Percentiles rank a stretch among this genome's conserved stretches.
These are phyloP conservation scores for Pandemis corylana DNA, from an alignment of 2,888 invertebrate genomes.

Conservation along the genomic window DNA sequence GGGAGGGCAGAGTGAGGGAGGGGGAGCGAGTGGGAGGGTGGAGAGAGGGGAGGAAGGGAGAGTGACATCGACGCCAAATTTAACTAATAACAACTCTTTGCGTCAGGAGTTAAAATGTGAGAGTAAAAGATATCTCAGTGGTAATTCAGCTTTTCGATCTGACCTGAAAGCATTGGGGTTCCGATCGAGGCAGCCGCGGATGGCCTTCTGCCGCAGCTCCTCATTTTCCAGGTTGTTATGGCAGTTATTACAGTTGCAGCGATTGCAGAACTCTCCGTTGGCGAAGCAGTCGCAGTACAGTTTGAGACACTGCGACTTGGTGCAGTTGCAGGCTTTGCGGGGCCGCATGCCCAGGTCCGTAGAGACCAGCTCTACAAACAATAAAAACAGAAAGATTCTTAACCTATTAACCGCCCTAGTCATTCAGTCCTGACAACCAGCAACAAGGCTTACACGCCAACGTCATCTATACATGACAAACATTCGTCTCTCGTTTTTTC, in stretches of 20 bases:
- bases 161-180: constrained; percentile 98
- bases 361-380: constrained; percentile 56
- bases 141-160: background rate
- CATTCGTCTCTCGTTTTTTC: no score
- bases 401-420: background rate
- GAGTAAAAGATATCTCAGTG: no score
- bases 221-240: constrained; percentile 98
- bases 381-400: background rate
- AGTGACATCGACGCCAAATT: no score
- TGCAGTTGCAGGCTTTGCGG: constrained; percentile 99
- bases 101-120: no score
- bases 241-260: constrained; percentile 99
- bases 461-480: no score
- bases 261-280: constrained; percentile 99
- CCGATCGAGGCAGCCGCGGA: constrained; percentile 96
- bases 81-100: no score
- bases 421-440: no score
- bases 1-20: no score
- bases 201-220: constrained; percentile 96
- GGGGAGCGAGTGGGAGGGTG: no score
- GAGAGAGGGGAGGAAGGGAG: no score
- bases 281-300: constrained; percentile 99
- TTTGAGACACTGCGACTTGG: constrained; percentile 99
- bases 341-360: constrained; percentile 85
- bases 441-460: no score